Conservation (phyloP, 2,888 invertebrate genomes). For the Sussaba pulchella region DNA sequence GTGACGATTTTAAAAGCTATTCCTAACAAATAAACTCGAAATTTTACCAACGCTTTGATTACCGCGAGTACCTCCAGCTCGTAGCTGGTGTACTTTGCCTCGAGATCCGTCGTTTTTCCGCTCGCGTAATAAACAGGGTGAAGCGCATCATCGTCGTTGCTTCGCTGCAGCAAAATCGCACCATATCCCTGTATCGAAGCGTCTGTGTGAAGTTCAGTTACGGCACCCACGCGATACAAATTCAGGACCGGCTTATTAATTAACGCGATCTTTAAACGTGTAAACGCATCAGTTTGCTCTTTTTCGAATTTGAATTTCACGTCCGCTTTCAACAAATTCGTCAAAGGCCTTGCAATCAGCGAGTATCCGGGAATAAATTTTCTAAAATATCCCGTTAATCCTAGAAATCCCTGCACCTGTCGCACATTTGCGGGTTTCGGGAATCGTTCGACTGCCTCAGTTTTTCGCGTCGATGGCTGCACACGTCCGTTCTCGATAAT, state of each 20-base stretch:
- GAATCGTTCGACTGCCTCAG: constrained; percentile 65
- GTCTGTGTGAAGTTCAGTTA: constrained; percentile 62
- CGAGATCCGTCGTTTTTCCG: constrained; percentile 68
- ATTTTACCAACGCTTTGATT: constrained; percentile 67
- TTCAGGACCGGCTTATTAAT: constrained; percentile 48
- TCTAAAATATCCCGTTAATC: constrained; percentile 64
- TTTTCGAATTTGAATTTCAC: constrained; percentile 52
- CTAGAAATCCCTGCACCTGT: constrained; percentile 65
- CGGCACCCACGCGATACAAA: constrained; percentile 50
- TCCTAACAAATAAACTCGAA: constrained; percentile 68
- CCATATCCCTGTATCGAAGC: constrained; percentile 56
- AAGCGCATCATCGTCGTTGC: constrained; percentile 39
- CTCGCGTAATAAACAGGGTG: constrained; percentile 67
- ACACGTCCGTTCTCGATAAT: constrained; percentile 36
- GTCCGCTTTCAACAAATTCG: constrained; percentile 55
- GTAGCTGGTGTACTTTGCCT: constrained; percentile 70
- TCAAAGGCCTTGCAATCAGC: constrained; percentile 60
- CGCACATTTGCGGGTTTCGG: constrained; percentile 53
- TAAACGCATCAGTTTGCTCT: constrained; percentile 63
- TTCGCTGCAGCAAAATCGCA: constrained; percentile 51
- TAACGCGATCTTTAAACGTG: constrained; percentile 54
- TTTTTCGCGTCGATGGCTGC: constrained; percentile 50
- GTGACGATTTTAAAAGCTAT: constrained; percentile 69
- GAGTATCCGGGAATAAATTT: constrained; percentile 66
- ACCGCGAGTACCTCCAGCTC: constrained; percentile 71